These are phyloP conservation scores for Aspiorhynchus laticeps DNA, from an alignment of 2,113 vertebrate species.

Conservation along the genomic window DNA sequence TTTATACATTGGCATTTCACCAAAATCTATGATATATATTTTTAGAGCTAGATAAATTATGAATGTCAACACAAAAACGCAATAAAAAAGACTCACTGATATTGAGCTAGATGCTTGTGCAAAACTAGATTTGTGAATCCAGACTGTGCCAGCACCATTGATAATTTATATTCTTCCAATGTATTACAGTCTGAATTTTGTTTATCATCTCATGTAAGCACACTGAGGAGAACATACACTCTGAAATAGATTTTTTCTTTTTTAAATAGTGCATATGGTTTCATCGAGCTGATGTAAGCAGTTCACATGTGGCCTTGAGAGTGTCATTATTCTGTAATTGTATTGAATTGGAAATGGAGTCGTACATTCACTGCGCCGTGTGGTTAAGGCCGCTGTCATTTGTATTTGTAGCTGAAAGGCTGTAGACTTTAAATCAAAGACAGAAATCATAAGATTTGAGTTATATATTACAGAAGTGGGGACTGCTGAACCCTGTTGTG, in stretches of 20 bases:
- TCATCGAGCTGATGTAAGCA: conserved; percentile 47
- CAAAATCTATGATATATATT: not conserved
- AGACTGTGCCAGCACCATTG: not conserved
- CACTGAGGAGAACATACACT: conserved; percentile 40
- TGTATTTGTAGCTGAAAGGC: conserved; percentile 37
- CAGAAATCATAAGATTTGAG: conserved; percentile 25
- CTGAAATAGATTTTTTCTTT: conserved; percentile 11
- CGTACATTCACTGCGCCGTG: conserved; percentile 46
- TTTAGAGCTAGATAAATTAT: not conserved
- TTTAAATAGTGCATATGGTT: conserved; percentile 68
- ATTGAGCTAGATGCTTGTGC: not conserved
- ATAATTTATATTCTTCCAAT: conserved; percentile 1
- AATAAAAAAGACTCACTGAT: not conserved
- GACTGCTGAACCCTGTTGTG: not conserved
- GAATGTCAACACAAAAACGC: not conserved
- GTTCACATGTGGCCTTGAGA: conserved; percentile 43
- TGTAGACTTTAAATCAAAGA: conserved; percentile 45
- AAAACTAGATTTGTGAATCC: not conserved
- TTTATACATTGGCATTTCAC: not conserved
- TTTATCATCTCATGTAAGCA: conserved; percentile 37
- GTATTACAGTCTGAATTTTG: conserved; percentile 11
- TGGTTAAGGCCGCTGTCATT: conserved; percentile 38
- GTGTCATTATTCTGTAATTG: conserved; percentile 62
- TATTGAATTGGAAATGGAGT: conserved; percentile 34
- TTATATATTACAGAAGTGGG: not conserved